Base-by-base conservation (phyloP, 2,113 vertebrate species). In the Tautogolabrus adspersus region DNA sequence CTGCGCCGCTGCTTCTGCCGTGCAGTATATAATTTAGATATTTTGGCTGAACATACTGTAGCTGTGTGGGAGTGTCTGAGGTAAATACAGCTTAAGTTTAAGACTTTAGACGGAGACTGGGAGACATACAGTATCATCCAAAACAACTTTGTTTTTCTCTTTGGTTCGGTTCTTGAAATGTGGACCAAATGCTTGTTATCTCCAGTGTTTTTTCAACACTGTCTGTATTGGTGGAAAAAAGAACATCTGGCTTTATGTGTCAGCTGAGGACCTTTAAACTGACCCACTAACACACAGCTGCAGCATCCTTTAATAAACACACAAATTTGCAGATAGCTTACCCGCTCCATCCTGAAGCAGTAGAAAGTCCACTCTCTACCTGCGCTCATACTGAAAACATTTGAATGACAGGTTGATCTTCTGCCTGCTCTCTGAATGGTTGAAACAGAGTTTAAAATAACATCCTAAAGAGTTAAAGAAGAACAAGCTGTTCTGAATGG, bases 11-110 rank as follows among this genome's bases (percentile, higher is more conserved):
- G 63, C 61, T 40, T 34, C 73, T 40, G 68, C 68, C 52, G 30
- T 26, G 82, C 77, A 86, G 66, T 40, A 6, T 87, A 51, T 91
- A 79, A 91, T 90, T 91, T 84, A 81, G 70, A 89, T 87, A 71
- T 66, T 90, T 62, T 58, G 77, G 74, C 72, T 42, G 10, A 67
- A 80, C 38, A 52, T n/a, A 10, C 49, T 52, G 55, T 54, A 44
- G 77, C 37, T 67, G 26, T 71, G 37, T 55, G 47, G 51, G 68
- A 79, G 67, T 47, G 71, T 79, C 72, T 63, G 66, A 70, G 74
- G 49, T 89, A 85, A 90, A 89, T 67, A 66, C 70, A 73, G 72
- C 64, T 76, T 73, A 30, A 54, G 46, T 56, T 23, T 82, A 64
- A 60, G n/a, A 18, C 66, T 63, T 66, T 16, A 66, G 55, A 77